Conservation (phyloP, 2,888 invertebrate species). For the Actias luna region DNA sequence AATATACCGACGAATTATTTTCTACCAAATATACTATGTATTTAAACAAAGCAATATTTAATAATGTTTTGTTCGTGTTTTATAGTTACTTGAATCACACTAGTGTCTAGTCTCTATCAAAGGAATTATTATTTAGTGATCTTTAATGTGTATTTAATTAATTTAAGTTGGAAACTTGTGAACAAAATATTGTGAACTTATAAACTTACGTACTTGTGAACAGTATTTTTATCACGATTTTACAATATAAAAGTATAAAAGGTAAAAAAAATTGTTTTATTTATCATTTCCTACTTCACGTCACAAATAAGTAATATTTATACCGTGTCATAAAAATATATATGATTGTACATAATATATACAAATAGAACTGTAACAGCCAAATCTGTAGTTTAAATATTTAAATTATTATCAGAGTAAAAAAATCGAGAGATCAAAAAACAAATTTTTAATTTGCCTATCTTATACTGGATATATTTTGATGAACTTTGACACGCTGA, state of each 20-base stretch:
- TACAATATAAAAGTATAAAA: slow-evolving; percentile 28
- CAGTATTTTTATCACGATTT: slow-evolving; percentile 76
- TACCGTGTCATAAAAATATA: background rate
- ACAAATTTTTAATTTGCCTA: no score
- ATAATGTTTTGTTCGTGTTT: background rate
- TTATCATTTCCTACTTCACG: slow-evolving; percentile 16
- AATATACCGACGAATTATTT: background rate
- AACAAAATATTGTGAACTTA: slow-evolving; percentile 58
- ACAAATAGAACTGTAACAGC: no score
- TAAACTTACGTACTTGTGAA: slow-evolving; percentile 38
- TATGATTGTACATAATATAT: no score
- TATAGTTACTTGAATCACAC: background rate
- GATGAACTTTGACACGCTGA: no score
- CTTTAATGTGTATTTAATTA: slow-evolving; percentile 12
- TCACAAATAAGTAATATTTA: background rate
- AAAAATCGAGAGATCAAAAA: no score
- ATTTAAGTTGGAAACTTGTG: slow-evolving; percentile 55
- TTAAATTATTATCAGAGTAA: no score
- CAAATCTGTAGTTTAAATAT: no score
- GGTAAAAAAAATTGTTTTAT: background rate
- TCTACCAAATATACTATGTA: background rate
- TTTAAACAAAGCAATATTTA: background rate
- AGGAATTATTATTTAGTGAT: slow-evolving; percentile 31
- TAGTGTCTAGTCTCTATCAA: slow-evolving; percentile 22
- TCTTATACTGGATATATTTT: no score